These are phyloP conservation scores for Sturmia bella DNA, from an alignment of 2,888 invertebrate genomes.

Conservation along the genomic window DNA sequence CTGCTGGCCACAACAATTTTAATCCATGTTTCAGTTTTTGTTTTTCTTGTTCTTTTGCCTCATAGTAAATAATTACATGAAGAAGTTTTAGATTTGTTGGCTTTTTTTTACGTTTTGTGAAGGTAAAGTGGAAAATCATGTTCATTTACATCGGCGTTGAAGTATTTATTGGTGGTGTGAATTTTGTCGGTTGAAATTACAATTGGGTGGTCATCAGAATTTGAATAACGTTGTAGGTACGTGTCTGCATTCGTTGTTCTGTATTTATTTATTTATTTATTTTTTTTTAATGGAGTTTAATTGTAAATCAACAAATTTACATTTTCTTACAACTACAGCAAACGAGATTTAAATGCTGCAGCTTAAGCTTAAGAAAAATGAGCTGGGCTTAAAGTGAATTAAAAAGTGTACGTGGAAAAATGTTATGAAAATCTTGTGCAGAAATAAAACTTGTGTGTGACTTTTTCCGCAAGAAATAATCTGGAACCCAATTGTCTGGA, in stretches of 20 bases:
- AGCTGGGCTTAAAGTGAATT: no score
- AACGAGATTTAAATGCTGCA: neutral
- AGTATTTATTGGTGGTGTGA: constrained; percentile 70
- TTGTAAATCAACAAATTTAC: constrained; percentile 65
- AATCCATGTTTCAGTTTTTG: neutral
- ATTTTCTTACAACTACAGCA: constrained; percentile 9
- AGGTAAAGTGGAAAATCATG: constrained; percentile 68
- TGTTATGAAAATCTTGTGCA: no score
- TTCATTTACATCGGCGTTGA: constrained; percentile 68
- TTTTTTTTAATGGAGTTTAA: constrained; percentile 64
- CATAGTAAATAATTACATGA: constrained; percentile 55
- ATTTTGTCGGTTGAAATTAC: constrained; percentile 64
- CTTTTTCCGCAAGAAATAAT: neutral
- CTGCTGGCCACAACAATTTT: neutral
- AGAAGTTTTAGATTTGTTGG: constrained; percentile 36
- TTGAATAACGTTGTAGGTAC: constrained; percentile 51
- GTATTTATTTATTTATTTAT: no score
- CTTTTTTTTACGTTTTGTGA: neutral
- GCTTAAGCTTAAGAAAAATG: neutral
- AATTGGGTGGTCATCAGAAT: constrained; percentile 66
- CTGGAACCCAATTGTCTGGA: no score
- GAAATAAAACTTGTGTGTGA: neutral
- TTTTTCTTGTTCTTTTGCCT: constrained; percentile 25
- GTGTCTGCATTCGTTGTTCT: constrained; percentile 25
- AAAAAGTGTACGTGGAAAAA: neutral